Evolutionary conservation across 2,797 vertebrate species (phyloP).

Genomic region (Lepidocolaptes lacrymiger): DNA sequence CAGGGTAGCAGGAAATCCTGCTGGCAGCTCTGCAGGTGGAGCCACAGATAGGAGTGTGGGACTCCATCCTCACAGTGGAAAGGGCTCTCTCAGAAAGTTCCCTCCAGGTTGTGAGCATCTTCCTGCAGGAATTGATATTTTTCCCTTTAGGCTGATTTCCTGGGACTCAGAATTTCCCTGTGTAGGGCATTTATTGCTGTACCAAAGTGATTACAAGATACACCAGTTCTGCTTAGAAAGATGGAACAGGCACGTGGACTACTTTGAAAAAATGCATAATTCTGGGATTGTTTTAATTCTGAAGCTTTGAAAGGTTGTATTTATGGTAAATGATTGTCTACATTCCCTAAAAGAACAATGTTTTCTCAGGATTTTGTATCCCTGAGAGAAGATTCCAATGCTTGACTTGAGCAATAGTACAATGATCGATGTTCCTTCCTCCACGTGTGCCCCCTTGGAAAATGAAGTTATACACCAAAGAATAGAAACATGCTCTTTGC

Average conservation of each 20-base stretch:
- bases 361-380: background rate
- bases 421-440: background rate
- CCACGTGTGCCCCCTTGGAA: background rate
- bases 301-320: background rate
- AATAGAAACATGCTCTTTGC: background rate
- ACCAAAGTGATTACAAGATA: background rate
- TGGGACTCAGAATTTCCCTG: background rate
- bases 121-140: background rate
- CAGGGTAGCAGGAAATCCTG: constrained; percentile 27
- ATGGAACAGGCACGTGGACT: background rate
- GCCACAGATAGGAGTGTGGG: background rate
- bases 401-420: background rate
- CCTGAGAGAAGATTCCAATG: background rate
- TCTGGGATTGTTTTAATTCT: background rate
- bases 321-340: background rate
- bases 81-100: background rate
- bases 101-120: background rate
- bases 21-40: constrained; percentile 17
- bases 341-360: background rate
- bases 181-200: background rate
- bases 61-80: background rate
- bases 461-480: background rate
- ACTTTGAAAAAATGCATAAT: background rate
- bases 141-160: background rate
- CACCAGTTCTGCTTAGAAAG: background rate